Conservation (phyloP, 2,797 vertebrate genomes). For the Anniella stebbinsi region DNA sequence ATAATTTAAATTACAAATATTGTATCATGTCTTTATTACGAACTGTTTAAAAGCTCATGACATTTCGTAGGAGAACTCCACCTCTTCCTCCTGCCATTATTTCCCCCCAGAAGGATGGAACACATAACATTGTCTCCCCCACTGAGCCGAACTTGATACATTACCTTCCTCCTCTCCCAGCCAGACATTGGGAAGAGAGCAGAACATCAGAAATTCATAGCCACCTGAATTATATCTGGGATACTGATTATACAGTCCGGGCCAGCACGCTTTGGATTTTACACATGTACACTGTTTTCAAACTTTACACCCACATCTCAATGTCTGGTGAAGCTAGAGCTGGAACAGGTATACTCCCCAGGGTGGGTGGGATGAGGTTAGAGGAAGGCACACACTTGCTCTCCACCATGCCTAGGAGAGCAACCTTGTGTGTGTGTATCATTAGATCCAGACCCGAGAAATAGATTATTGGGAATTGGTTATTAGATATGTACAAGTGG, state of each 20-base stretch:
- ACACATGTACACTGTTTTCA: not conserved
- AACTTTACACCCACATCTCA: not conserved
- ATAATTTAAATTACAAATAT: constrained; percentile 28
- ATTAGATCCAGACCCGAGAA: not conserved
- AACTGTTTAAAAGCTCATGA: not conserved
- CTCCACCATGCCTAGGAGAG: not conserved
- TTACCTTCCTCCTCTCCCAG: not conserved
- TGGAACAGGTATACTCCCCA: no score
- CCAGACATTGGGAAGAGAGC: not conserved
- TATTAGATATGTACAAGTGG: not conserved
- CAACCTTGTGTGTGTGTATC: not conserved
- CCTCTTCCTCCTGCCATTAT: not conserved
- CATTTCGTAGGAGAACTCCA: not conserved
- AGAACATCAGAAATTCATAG: not conserved
- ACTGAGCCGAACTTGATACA: not conserved
- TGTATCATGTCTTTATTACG: constrained; percentile 24
- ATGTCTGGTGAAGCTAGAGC: not conserved
- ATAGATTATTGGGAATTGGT: not conserved
- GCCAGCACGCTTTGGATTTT: not conserved
- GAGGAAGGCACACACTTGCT: not conserved
- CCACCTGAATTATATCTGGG: not conserved
- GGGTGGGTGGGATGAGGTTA: not conserved
- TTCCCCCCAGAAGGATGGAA: not conserved
- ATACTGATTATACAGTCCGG: not conserved
- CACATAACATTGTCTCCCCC: not conserved